Evolutionary conservation across 2,797 vertebrate species (phyloP), one percentile per base, ranked within the genome.

Genomic region (Cuculus canorus): DNA sequence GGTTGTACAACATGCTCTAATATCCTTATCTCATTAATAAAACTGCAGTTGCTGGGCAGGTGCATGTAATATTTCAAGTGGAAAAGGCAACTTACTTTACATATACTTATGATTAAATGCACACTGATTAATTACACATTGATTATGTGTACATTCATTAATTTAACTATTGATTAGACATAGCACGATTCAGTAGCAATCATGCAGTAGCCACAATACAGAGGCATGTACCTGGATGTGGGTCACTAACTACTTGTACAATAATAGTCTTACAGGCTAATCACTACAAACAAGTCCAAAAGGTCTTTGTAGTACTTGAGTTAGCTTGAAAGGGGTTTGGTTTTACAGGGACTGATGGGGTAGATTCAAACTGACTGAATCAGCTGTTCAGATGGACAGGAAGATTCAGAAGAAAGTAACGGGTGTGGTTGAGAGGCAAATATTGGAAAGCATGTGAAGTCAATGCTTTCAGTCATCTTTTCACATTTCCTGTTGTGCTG

Each of bases 191-290:
- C 69, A 81, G 69, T 81, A 37, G 53, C 0, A 10, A 15, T 83
- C 5, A 1, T 3, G 1, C 3, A 5, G 22, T 28, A 9, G 57
- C 77, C 0, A 1, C 0, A 1, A 5, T 88, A 72, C 18, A 17
- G n/a, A 27, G n/a, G 56, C 37, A 12, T 3, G 3, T n/a, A 60
- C 50, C 35, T 73, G 60, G 39, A 33, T 91, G 56, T 48, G 52
- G 76, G 47, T 69, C 80, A 48, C n/a, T 50, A 33, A 2, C 66
- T 76, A 48, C 35, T 75, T 0, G 2, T 78, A 27, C 50, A 57
- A 5, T 33, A 30, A 6, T 27, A 63, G 13, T 41, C 57, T 52
- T 27, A 15, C 16, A 25, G 41, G 32, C 5, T 1, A 33, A 35
- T 90, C 30, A 10, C 32, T 76, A 7, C 24, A 35, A 72, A 69